A percentile compares a stretch with the other conserved stretches of the same genome.
Conservation (phyloP, 2,888 invertebrate genomes). For the Trimorus sp. region DNA sequence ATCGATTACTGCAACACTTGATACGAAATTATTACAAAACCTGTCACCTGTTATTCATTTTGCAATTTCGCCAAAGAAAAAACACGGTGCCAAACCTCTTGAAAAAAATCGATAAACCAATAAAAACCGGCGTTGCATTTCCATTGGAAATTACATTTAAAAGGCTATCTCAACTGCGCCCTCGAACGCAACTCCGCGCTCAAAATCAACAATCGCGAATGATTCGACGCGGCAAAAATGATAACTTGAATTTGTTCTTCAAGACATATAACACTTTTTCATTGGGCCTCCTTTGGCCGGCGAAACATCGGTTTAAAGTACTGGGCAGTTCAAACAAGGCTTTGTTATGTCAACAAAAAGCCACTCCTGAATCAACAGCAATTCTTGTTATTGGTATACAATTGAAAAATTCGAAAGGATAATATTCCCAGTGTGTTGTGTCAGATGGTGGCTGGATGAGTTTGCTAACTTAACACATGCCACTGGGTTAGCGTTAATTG, state of each 20-base stretch:
- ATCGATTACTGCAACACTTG: too few relatives aligned
- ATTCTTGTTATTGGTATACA: constrained; percentile 50
- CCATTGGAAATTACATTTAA: background rate
- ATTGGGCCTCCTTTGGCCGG: constrained; percentile 1
- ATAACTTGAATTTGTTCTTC: constrained; percentile 13
- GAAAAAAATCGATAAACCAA: background rate
- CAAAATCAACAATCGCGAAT: background rate
- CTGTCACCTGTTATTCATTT: too few relatives aligned
- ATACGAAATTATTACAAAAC: too few relatives aligned
- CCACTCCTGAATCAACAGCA: constrained; percentile 46
- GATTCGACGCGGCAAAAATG: constrained; percentile 6
- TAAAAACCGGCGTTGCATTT: background rate
- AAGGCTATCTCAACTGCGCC: too few relatives aligned
- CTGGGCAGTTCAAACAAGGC: constrained; percentile 40
- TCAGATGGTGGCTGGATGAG: constrained; percentile 50
- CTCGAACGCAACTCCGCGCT: background rate
- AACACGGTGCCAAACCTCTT: too few relatives aligned
- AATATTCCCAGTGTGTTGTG: constrained; percentile 41
- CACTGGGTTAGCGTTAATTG: constrained; percentile 50
- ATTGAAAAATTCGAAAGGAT: constrained; percentile 52
- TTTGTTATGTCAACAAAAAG: constrained; percentile 51
- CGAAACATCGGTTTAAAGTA: constrained; percentile 32
- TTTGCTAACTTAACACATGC: constrained; percentile 55
- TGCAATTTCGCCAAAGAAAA: too few relatives aligned
- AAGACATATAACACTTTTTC: constrained; percentile 27